Evolutionary conservation across 2,888 invertebrate genomes (phyloP).

Genomic region (Chloroclystis v-ata): DNA sequence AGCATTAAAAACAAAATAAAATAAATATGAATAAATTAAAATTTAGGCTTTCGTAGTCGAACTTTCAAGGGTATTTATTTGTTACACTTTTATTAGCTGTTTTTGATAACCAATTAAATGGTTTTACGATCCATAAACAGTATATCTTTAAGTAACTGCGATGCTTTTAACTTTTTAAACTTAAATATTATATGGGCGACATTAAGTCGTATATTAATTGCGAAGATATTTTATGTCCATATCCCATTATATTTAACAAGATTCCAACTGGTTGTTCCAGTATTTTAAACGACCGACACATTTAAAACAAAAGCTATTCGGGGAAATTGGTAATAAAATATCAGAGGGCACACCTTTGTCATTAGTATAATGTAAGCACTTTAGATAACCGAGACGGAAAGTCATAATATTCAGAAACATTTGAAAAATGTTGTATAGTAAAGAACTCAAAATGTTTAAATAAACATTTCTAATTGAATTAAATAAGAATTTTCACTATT

Average conservation of each 20-base stretch:
- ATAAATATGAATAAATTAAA: too few relatives aligned
- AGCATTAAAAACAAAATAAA: too few relatives aligned
- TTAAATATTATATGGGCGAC: constrained; percentile 20
- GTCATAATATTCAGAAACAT: neutral
- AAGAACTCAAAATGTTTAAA: too few relatives aligned
- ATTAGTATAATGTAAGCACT: neutral
- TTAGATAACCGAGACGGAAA: neutral
- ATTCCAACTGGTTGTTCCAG: constrained; percentile 1
- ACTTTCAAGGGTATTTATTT: constrained; percentile 2
- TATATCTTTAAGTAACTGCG: constrained; percentile 12
- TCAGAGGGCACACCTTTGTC: neutral
- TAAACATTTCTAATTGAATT: too few relatives aligned
- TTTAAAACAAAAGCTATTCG: neutral
- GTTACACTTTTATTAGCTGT: constrained; percentile 19
- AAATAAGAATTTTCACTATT: too few relatives aligned
- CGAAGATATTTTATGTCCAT: constrained; percentile 21
- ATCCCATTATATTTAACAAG: constrained; percentile 11
- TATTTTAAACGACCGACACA: neutral
- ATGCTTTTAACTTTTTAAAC: constrained; percentile 19
- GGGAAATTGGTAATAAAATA: neutral
- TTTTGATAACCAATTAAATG: constrained; percentile 12
- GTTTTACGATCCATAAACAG: constrained; percentile 25
- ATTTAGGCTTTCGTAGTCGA: too few relatives aligned
- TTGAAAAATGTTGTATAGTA: neutral
- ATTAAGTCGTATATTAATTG: constrained; percentile 26